Evolutionary conservation across 2,888 invertebrate genomes (phyloP).

Genomic region (Baccha elongata): DNA sequence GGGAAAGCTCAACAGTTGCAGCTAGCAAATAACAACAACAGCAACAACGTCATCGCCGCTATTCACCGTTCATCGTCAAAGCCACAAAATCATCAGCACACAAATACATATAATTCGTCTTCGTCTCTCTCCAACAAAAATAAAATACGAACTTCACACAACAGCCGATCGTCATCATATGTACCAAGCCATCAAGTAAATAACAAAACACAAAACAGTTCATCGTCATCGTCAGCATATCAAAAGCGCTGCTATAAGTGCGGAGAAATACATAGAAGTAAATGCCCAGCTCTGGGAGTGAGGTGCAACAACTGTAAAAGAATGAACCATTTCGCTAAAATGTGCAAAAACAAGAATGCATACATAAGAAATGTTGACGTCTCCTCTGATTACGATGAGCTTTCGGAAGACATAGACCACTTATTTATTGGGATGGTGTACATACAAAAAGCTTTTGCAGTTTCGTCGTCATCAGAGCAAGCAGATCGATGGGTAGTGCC

Average conservation of each 20-base stretch:
- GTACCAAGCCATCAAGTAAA: not conserved
- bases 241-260: conserved; percentile 18
- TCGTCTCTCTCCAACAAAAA: not conserved
- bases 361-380: not conserved
- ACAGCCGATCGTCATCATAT: not conserved
- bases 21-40: not conserved
- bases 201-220: not conserved
- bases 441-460: not conserved
- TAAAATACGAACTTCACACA: not conserved
- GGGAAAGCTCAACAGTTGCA: conserved; percentile 2
- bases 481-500: not conserved
- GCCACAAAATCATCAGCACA: not conserved
- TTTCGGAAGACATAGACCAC: not conserved
- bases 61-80: not conserved
- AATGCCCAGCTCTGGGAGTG: conserved; percentile 10
- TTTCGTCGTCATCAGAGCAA: not conserved
- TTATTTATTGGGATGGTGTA: not conserved
- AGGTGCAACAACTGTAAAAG: conserved; percentile 4
- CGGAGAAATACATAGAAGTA: not conserved
- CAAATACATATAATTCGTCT: too few species aligned
- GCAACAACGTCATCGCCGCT: not conserved
- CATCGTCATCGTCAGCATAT: too few species aligned
- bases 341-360: conserved; percentile 5
- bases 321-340: conserved; percentile 13
- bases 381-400: too few species aligned